Percentiles rank a stretch among this genome's conserved stretches.
Conservation (phyloP, 2,113 vertebrate species). For the Boulengeromyrus knoepffleri region DNA sequence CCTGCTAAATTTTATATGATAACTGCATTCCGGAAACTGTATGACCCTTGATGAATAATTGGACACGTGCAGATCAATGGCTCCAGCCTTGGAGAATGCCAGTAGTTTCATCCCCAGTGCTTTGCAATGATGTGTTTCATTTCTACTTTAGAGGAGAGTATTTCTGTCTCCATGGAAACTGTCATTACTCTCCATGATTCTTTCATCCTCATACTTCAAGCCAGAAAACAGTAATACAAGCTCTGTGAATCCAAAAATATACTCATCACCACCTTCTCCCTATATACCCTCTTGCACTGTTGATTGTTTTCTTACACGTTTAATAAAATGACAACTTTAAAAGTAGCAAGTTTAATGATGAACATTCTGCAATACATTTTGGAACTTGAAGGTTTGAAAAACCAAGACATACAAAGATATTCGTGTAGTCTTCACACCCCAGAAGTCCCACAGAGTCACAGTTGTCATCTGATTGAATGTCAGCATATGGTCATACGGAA, state of each 20-base stretch:
- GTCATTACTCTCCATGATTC: neutral
- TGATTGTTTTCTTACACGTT: neutral
- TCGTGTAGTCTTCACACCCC: neutral
- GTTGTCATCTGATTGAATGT: neutral
- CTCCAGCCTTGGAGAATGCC: neutral
- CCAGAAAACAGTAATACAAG: neutral
- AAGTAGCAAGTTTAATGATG: neutral
- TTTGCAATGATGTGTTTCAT: neutral
- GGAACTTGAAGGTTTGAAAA: neutral
- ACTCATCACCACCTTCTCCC: neutral
- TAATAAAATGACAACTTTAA: neutral
- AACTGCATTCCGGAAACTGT: neutral
- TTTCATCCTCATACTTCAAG: neutral
- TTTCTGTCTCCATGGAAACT: neutral
- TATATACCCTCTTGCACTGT: neutral
- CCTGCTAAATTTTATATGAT: neutral
- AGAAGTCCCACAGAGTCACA: neutral
- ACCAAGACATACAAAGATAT: neutral
- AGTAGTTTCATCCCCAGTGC: neutral
- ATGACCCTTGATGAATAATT: neutral
- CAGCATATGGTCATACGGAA: neutral
- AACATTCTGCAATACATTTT: neutral
- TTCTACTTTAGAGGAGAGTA: neutral
- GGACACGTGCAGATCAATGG: neutral
- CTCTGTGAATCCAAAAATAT: neutral